Conservation (phyloP, 2,113 vertebrate species). For the Plectropomus leopardus region DNA sequence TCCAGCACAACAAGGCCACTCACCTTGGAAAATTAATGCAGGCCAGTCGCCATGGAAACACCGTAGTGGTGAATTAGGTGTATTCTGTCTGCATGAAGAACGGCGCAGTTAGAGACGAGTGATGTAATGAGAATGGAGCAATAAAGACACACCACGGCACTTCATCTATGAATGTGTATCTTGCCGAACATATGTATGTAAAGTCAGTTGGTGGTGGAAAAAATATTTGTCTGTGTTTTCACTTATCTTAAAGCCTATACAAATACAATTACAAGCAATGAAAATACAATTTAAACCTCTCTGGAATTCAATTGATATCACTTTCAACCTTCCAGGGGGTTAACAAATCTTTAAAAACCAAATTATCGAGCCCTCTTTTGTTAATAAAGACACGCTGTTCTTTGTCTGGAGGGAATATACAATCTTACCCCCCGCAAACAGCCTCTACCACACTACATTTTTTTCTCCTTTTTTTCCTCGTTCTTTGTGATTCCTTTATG, state of each 20-base stretch:
- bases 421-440: slow-evolving; percentile 1
- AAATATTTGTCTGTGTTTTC: not conserved
- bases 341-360: slow-evolving; percentile 50
- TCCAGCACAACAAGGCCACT: slow-evolving; percentile 69
- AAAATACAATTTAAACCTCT: slow-evolving; percentile 24
- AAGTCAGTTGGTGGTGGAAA: too few species aligned
- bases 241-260: not conserved
- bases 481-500: slow-evolving; percentile 34
- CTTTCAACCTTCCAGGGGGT: slow-evolving; percentile 31
- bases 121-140: slow-evolving; percentile 59
- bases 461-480: not conserved
- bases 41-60: slow-evolving; percentile 84
- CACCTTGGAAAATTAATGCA: slow-evolving; percentile 80
- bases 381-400: slow-evolving; percentile 36
- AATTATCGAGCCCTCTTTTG: slow-evolving; percentile 15
- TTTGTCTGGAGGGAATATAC: slow-evolving; percentile 29
- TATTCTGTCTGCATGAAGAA: slow-evolving; percentile 76
- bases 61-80: slow-evolving; percentile 73
- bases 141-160: slow-evolving; percentile 36
- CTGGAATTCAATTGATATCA: slow-evolving; percentile 10
- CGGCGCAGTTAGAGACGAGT: slow-evolving; percentile 53
- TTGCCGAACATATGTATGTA: not conserved
- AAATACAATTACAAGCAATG: not conserved
- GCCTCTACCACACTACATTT: slow-evolving; percentile 7
- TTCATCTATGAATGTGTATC: slow-evolving; percentile 10